Evolutionary conservation across 2,888 invertebrate species (phyloP), one percentile per base, ranked within the genome.

Genomic region (Silvanus unidentatus): DNA sequence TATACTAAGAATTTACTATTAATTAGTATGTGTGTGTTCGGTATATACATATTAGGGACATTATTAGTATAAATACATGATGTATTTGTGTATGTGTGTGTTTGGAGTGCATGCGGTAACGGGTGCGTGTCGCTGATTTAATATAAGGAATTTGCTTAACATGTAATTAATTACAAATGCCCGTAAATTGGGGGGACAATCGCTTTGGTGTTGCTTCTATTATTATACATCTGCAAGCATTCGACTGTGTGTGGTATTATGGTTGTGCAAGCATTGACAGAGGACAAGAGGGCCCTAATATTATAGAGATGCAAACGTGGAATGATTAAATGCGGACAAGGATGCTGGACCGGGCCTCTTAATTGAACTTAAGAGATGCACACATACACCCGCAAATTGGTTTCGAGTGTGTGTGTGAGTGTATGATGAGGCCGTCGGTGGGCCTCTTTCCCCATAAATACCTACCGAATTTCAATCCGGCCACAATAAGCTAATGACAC

Each of bases 221-320:
- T 51, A 42, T 53, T 44, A 50, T 55, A 59, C 63, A 66, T 64
- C 68, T 68, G 69, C 69, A 65, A 68, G 62, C 68, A 69, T 68
- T 69, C 69, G 68, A 69, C 68, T 66, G 61, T 64, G 22, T 22
- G 22, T 22, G 22, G 22, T 22, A 22, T 56, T 46, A 48, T 49
- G 52, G 48, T 46, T 55, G 22, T 48, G 52, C 46, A 53, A 52
- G 55, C 50, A 48, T 55, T 48, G 52, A 51, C 34, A 34, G 43
- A 43, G 45, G 42, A 43, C 47, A 41, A 43, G 47, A 32, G 42
- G 42, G 47, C 47, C n/a, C 45, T 43, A 44, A 42, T 43, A 40
- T 45, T 30, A 37, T 42, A 12, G 15, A 35, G 13, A 22, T 4
- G n/a, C 38, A 27, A 12, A 16, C 38, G 38, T 12, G 9, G 10